Evolutionary conservation across 2,797 vertebrate species (phyloP).

Genomic region (Peromyscus aztecus): DNA sequence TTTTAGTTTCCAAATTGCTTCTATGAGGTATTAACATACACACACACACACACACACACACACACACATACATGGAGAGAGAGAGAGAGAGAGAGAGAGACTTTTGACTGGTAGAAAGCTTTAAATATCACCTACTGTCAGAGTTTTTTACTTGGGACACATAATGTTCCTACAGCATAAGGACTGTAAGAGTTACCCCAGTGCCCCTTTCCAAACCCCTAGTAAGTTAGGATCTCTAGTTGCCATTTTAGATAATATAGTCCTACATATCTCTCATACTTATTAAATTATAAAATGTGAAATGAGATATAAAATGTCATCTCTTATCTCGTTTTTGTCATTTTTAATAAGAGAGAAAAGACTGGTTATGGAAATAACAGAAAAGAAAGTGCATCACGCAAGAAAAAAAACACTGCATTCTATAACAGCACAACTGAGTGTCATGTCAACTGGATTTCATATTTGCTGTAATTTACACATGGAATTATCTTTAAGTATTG

Average conservation of each 20-base stretch:
- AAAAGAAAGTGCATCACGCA: neutral
- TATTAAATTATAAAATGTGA: neutral
- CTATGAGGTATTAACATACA: neutral
- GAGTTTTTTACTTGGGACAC: neutral
- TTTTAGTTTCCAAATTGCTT: neutral
- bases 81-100: neutral
- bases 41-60: too few relatives aligned
- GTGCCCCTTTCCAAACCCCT: neutral
- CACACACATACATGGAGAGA: too few relatives aligned
- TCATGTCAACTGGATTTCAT: neutral
- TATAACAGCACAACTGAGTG: neutral
- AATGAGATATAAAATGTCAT: neutral
- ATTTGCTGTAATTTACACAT: neutral
- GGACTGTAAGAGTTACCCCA: neutral
- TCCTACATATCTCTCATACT: neutral
- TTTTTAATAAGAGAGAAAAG: neutral
- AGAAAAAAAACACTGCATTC: neutral
- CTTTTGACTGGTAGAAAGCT: conserved; percentile 2
- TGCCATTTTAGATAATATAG: conserved; percentile 12
- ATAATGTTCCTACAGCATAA: neutral
- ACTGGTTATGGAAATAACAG: neutral
- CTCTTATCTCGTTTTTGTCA: neutral
- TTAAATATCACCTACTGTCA: neutral
- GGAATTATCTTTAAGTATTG: neutral
- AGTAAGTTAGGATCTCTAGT: neutral